phyloP scores from a whole-genome alignment of 1,140 invertebrate genomes.

The Heterodera schachtii region DNA sequence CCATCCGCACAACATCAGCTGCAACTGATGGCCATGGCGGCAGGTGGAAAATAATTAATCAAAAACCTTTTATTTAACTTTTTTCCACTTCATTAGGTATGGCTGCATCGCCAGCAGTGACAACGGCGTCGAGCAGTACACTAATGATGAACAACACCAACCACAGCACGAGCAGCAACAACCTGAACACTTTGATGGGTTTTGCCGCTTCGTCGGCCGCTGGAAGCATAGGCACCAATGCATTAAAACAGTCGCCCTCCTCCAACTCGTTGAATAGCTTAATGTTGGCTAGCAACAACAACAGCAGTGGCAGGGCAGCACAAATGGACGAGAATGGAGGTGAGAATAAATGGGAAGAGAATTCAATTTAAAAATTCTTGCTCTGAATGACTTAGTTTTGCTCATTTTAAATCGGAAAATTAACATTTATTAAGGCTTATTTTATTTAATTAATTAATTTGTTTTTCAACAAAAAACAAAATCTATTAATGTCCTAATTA shows the following conservation, averaged over 20 bases:
- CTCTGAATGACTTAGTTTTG: too few relatives aligned
- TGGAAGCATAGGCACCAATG: background rate
- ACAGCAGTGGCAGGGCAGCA: background rate
- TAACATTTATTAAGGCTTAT: too few relatives aligned
- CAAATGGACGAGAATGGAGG: background rate
- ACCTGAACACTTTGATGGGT: background rate
- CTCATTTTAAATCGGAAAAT: too few relatives aligned
- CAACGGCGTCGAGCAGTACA: background rate
- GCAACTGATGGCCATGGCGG: constrained; percentile 18
- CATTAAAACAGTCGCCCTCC: constrained; percentile 9
- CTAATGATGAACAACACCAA: background rate
- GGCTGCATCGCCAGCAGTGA: background rate
- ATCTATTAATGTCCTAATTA: too few relatives aligned
- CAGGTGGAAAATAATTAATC: background rate
- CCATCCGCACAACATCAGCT: constrained; percentile 18
- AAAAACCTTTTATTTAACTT: background rate
- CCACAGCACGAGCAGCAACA: background rate
- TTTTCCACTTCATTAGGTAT: background rate
- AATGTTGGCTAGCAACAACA: background rate
- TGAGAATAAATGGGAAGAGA: background rate
- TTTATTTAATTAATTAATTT: too few relatives aligned
- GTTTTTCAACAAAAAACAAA: too few relatives aligned
- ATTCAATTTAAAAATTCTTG: too few relatives aligned
- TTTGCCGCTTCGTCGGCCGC: background rate
- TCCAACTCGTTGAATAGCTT: background rate